Evolutionary conservation across 2,113 vertebrate species (phyloP), one percentile per base, ranked within the genome.

Genomic region (Serinus canaria): DNA sequence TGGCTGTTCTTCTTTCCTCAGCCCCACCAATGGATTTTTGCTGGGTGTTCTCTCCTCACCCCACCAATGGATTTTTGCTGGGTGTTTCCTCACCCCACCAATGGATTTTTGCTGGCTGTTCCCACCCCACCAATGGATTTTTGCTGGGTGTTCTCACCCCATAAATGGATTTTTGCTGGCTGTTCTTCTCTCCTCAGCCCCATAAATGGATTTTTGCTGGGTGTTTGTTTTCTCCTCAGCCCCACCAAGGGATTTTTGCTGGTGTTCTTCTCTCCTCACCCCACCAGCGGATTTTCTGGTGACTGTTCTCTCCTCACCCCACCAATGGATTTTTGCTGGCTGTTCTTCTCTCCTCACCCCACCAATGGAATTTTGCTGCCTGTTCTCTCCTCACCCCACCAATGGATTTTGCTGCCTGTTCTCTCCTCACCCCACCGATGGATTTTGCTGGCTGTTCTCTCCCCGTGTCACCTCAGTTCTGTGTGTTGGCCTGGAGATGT

Each of bases 401-500:
- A 41, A 41, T 41, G 1, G 0, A 0, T 33, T 39, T 50, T 41
- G 47, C 17, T 18, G 47, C 23, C 76, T 52, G 41, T 43, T 43
- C 41, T 50, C 49, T 50, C 49, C 24, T 27, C 49, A 27, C 22
- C 22, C 46, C 46, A 30, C 27, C 2, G 11, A 30, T 1, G 27
- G 10, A 0, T 33, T 35, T 7, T 39, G 47, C 15, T 18, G 1
- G 0, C 2, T 18, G 47, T 31, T 80, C 37, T 44, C 33, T 70
- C 11, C 80, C 16, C 9, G 0, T 1, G 14, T 20, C 25, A 21
- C 33, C 13, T 74, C 30, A 13, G 28, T 59, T 78, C 39, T 41
- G 39, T 41, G 11, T 73, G 5, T 41, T 8, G 22, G 63, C 11
- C 46, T 3, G 37, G 55, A 21, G 31, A 30, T 25, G 50, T 15